Evolutionary conservation across 2,113 vertebrate genomes (phyloP).

Genomic region (Gymnorhina tibicen): DNA sequence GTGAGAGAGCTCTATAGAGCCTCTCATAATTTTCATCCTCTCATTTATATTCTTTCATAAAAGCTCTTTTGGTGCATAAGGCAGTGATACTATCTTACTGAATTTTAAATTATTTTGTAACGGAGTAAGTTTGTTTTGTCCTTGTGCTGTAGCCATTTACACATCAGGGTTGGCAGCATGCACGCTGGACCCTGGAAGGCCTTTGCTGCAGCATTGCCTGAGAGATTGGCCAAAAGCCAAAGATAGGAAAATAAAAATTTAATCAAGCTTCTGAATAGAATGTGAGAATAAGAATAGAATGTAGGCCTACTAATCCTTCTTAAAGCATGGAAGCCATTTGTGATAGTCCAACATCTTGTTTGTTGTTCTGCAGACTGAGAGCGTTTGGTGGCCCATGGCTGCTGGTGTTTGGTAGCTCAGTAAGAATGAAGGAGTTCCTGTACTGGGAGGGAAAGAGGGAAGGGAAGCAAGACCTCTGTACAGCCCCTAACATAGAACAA

Average conservation of each 20-base stretch:
- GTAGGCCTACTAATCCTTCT: background rate
- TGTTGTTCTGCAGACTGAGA: background rate
- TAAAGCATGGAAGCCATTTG: background rate
- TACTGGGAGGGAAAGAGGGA: background rate
- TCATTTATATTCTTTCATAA: background rate
- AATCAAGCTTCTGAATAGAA: background rate
- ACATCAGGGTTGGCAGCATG: background rate
- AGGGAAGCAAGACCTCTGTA: background rate
- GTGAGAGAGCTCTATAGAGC: background rate
- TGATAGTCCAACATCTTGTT: background rate
- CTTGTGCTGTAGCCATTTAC: background rate
- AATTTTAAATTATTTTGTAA: background rate
- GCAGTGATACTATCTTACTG: background rate
- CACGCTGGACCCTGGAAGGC: background rate
- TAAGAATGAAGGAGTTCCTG: background rate
- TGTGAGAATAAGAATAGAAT: background rate
- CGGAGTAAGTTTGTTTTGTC: background rate
- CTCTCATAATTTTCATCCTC: background rate
- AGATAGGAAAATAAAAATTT: background rate
- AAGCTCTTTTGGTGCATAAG: background rate
- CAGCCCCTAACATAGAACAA: fast-evolving
- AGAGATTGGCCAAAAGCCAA: background rate
- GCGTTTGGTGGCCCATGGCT: background rate
- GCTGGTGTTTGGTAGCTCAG: background rate
- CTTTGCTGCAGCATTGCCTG: background rate